These are phyloP conservation scores for Amazona vittata DNA, from an alignment of 2,113 vertebrate genomes.

Conservation along the genomic window DNA sequence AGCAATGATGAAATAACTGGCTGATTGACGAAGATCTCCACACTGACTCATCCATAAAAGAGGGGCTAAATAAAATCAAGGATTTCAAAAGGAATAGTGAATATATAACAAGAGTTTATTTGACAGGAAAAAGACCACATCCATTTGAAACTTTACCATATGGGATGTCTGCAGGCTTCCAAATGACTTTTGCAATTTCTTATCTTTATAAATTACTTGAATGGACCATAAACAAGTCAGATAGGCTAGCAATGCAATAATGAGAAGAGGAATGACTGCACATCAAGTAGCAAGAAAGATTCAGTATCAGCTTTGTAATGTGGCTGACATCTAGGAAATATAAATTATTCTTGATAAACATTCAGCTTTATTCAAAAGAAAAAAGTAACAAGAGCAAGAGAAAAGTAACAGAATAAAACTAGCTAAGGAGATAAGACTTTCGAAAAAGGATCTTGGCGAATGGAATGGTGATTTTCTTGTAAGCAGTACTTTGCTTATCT, in stretches of 20 bases:
- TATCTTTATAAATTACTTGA: slow-evolving; percentile 63
- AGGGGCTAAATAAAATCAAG: slow-evolving; percentile 8
- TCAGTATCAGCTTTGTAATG: slow-evolving; percentile 58
- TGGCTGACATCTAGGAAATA: slow-evolving; percentile 55
- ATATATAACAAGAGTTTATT: background rate
- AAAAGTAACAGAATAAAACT: slow-evolving; percentile 47
- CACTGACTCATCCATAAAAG: background rate
- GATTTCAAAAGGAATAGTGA: background rate
- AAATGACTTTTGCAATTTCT: slow-evolving; percentile 32
- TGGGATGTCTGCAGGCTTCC: slow-evolving; percentile 24
- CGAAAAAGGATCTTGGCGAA: background rate
- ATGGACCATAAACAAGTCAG: slow-evolving; percentile 53
- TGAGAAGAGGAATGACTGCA: slow-evolving; percentile 54
- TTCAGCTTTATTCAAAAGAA: slow-evolving; percentile 38
- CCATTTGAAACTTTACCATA: background rate
- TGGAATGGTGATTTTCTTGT: background rate
- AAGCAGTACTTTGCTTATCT: background rate
- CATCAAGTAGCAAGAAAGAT: slow-evolving; percentile 34
- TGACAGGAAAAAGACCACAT: background rate
- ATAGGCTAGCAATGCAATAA: slow-evolving; percentile 44
- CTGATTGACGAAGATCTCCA: slow-evolving; percentile 9
- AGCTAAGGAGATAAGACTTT: slow-evolving; percentile 43
- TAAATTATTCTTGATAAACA: slow-evolving; percentile 64
- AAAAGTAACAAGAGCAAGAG: slow-evolving; percentile 28
- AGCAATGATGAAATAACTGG: background rate